A percentile compares a stretch with the other conserved stretches of the same genome.
phyloP scores from a whole-genome alignment of 2,113 vertebrate species.

The Serilophus lunatus region DNA sequence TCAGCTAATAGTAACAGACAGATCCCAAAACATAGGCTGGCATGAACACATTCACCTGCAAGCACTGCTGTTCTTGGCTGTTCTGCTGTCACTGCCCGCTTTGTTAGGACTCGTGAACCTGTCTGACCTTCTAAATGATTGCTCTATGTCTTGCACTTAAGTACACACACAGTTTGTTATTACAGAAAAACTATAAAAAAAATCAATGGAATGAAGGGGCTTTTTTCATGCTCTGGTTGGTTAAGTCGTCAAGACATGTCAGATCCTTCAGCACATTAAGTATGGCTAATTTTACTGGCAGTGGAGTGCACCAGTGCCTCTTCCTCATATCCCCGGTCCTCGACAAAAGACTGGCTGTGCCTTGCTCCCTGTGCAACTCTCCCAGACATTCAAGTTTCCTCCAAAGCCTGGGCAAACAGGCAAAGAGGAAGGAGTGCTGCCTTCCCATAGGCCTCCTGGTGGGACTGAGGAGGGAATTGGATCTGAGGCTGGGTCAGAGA shows the following conservation, averaged over 20 bases:
- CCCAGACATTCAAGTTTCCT: not conserved
- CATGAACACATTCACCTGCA: not conserved
- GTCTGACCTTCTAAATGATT: not conserved
- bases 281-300: not conserved
- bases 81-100: fast-evolving
- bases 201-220: not conserved
- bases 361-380: not conserved
- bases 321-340: not conserved
- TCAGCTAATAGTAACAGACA: not conserved
- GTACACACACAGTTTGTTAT: not conserved
- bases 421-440: not conserved
- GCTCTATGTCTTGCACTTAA: not conserved
- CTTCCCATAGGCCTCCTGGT: not conserved
- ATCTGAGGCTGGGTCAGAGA: fast-evolving
- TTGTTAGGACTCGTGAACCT: not conserved
- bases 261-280: not conserved
- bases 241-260: not conserved
- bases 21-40: not conserved
- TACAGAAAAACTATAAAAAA: not conserved
- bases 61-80: not conserved
- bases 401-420: not conserved
- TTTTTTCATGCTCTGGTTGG: not conserved
- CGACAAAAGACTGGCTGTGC: not conserved
- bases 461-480: not conserved
- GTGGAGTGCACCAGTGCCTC: fast-evolving